Evolutionary conservation across 2,113 vertebrate genomes (phyloP), one percentile per base, ranked within the genome.

Genomic region (Cololabis saira): DNA sequence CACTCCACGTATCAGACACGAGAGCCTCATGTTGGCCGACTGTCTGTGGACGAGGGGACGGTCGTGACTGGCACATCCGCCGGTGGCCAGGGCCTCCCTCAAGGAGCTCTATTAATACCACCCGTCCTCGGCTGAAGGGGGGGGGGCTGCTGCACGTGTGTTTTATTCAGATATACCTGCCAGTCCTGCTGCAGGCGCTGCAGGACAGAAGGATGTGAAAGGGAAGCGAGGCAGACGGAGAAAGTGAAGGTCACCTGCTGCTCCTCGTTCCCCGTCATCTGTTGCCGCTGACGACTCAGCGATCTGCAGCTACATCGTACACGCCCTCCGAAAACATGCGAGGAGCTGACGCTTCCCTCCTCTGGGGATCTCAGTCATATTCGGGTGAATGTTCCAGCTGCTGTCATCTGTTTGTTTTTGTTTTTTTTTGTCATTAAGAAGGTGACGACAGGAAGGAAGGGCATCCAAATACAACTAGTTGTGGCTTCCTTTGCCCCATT

Each of bases 91-190:
- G 24, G 60, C 66, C 80, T 72, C 87, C 81, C 78, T 55, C 40
- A 71, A 83, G 80, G 67, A 74, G 70, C 68, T 74, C 74, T 81
- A 76, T 85, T 83, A 81, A 83, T 83, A 78, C 74, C 74, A 48
- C 44, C 1, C n/a, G 48, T 24, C 49, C 67, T 54, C 67, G 51
- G 63, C 33, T 17, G 19, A 40, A 17, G 18, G 51, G 43, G 27
- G 12, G 0, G 24, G 24, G 5, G 24, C 24, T 27, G 24, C 24
- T 27, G 24, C 24, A 5, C 5, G 27, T 18, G 24, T 33, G 67
- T 53, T 40, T 40, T 7, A 11, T 37, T 56, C 19, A 16, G 24
- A 43, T 63, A 5, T 44, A 62, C 65, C 68, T 74, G 74, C 51
- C 67, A 60, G 65, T 74, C 62, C 60, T 44, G 68, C 54, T 60